Percentiles rank a stretch among this genome's conserved stretches.
Conservation (phyloP, 2,113 vertebrate species). For the Pampusana beccarii region DNA sequence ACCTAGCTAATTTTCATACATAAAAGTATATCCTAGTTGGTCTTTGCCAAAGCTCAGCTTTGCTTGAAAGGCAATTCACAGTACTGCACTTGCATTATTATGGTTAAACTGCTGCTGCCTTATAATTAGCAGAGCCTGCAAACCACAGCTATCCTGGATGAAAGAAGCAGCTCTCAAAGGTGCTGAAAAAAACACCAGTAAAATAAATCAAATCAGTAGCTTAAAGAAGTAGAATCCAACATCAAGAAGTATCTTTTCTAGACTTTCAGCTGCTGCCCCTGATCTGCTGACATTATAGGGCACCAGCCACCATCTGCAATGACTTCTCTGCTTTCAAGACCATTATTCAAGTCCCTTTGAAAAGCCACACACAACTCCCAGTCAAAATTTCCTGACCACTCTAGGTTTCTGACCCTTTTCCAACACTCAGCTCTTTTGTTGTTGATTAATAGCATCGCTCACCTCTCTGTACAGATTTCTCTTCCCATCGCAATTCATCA, state of each 20-base stretch:
- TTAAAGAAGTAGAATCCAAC: background rate
- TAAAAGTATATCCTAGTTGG: background rate
- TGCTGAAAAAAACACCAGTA: background rate
- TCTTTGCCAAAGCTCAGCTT: background rate
- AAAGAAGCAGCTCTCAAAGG: background rate
- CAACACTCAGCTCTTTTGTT: background rate
- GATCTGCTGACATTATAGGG: background rate
- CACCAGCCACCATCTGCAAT: background rate
- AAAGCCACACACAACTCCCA: background rate
- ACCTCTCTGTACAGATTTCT: background rate
- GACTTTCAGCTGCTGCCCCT: background rate
- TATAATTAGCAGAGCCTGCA: background rate
- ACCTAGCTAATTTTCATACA: background rate
- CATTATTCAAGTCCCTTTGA: background rate
- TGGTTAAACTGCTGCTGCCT: background rate
- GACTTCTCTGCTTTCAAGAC: background rate
- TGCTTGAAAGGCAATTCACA: background rate
- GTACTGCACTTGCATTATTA: background rate
- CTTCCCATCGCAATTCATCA: background rate
- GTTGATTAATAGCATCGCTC: background rate
- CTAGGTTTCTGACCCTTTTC: background rate
- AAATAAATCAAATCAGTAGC: background rate
- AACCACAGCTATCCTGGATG: background rate
- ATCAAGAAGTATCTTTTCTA: background rate
- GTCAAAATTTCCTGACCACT: background rate